Conservation (phyloP, 2,113 vertebrate species). For the Erythrocercus mccallii region DNA sequence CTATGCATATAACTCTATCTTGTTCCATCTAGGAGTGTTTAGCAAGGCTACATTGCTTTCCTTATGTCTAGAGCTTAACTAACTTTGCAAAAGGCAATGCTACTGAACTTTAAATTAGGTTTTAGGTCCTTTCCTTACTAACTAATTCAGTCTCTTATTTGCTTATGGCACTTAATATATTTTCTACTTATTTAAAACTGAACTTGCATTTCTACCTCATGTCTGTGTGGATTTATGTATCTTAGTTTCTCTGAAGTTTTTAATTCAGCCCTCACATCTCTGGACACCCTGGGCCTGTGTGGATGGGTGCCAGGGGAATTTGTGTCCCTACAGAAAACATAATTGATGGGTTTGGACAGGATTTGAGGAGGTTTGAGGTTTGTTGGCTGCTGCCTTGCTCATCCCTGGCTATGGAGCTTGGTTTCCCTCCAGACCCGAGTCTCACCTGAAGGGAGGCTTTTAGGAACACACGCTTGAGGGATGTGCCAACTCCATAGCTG, state of each 20-base stretch:
- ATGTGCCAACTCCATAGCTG: not conserved
- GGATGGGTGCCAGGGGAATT: not conserved
- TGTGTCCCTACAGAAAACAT: not conserved
- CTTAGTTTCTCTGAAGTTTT: not conserved
- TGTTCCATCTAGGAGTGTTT: not conserved
- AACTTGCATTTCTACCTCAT: not conserved
- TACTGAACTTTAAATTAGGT: not conserved
- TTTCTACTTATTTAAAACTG: not conserved
- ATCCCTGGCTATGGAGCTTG: not conserved
- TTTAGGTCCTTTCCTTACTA: not conserved
- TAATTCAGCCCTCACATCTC: not conserved
- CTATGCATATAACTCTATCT: not conserved
- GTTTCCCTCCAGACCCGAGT: not conserved
- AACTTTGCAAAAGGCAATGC: not conserved
- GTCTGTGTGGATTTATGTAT: not conserved
- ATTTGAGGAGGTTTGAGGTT: accelerated
- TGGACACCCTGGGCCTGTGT: not conserved
- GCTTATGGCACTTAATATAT: not conserved
- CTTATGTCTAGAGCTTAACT: not conserved
- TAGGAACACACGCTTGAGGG: not conserved
- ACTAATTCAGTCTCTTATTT: not conserved
- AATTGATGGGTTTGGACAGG: accelerated
- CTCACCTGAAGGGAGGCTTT: not conserved
- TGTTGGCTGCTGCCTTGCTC: not conserved
- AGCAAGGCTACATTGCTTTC: not conserved